These are phyloP conservation scores for Charadrius vociferus DNA, from an alignment of 2,113 vertebrate species.

Conservation along the genomic window DNA sequence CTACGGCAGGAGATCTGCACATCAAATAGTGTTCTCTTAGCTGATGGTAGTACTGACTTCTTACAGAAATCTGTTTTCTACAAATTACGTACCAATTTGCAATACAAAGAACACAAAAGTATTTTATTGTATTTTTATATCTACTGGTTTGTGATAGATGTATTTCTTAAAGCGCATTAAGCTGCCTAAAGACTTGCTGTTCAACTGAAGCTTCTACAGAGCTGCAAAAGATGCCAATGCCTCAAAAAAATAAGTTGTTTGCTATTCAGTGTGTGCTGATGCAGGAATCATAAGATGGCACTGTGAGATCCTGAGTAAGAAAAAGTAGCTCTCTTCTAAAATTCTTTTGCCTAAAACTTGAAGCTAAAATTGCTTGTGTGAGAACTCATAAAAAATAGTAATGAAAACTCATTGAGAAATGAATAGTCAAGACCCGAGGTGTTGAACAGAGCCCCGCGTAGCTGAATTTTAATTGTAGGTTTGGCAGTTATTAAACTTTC, in stretches of 20 bases:
- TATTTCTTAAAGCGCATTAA: not conserved
- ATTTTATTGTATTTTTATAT: not conserved
- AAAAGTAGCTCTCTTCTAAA: not conserved
- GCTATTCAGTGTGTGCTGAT: not conserved
- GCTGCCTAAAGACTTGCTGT: not conserved
- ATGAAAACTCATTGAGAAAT: constrained; percentile 7
- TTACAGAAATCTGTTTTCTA: not conserved
- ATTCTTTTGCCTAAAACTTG: not conserved
- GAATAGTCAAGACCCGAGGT: not conserved
- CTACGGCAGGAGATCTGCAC: not conserved
- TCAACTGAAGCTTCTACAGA: not conserved
- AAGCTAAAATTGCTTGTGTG: not conserved
- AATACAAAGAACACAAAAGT: not conserved
- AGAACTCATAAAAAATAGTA: not conserved
- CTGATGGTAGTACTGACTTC: not conserved
- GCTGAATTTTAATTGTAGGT: not conserved
- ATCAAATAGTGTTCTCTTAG: not conserved
- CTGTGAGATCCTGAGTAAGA: not conserved
- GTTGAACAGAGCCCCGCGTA: not conserved
- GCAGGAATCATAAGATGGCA: not conserved
- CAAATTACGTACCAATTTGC: not conserved
- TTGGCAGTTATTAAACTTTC: constrained; percentile 45
- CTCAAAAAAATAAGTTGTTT: not conserved
- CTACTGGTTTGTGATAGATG: not conserved
- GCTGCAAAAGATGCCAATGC: not conserved